Evolutionary conservation across 2,888 invertebrate species (phyloP).

Genomic region (Tachina fera): DNA sequence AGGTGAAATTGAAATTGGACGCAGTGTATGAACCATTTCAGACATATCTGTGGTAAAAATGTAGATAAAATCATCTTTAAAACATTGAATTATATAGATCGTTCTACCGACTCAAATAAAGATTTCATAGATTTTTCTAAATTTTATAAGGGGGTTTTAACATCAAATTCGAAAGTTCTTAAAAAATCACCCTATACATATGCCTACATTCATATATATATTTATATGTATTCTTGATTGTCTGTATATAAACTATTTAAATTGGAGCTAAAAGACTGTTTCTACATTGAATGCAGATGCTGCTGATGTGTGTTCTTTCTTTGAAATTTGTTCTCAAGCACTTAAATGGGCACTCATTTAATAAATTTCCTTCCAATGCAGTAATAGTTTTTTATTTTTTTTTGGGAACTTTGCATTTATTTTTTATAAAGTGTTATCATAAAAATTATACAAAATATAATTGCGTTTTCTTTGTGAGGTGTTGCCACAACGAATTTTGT

Average conservation of each 20-base stretch:
- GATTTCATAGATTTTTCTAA: too few species aligned
- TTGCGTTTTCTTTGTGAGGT: conserved; percentile 18
- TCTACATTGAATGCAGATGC: not conserved
- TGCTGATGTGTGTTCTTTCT: not conserved
- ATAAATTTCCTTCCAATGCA: not conserved
- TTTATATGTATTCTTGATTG: not conserved
- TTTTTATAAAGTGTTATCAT: conserved; percentile 34
- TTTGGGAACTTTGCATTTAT: not conserved
- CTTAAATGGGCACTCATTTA: not conserved
- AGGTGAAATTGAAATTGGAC: too few species aligned
- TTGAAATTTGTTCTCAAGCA: not conserved
- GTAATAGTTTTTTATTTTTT: not conserved
- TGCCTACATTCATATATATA: too few species aligned
- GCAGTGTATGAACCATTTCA: too few species aligned
- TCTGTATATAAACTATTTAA: conserved; percentile 6
- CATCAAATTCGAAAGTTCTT: too few species aligned
- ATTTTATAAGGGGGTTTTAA: too few species aligned
- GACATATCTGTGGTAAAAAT: too few species aligned
- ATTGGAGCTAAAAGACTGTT: conserved; percentile 39
- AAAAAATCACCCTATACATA: too few species aligned
- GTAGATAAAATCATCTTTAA: too few species aligned
- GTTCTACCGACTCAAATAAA: too few species aligned
- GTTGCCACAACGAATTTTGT: not conserved
- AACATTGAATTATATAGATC: too few species aligned
- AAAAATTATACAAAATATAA: conserved; percentile 33